A percentile compares a stretch with the other conserved stretches of the same genome.
Evolutionary conservation across 2,113 vertebrate species (phyloP).

Genomic region (Oophaga pumilio): DNA sequence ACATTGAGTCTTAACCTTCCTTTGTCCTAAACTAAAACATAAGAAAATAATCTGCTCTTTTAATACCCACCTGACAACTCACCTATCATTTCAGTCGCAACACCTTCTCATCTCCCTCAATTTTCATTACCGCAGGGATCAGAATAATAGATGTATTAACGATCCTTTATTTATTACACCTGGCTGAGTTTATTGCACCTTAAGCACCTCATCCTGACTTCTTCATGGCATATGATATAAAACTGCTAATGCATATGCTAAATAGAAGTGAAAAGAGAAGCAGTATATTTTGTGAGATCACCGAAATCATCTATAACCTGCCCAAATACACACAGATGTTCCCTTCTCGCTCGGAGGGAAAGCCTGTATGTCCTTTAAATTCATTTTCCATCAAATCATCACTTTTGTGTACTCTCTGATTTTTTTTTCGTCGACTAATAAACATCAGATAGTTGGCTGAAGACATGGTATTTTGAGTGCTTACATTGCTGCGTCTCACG

Average conservation of each 20-base stretch:
- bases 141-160: constrained; percentile 30
- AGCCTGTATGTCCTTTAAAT: constrained; percentile 30
- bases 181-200: constrained; percentile 30
- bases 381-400: constrained; percentile 22
- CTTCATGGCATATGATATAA: constrained; percentile 20
- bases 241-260: constrained; percentile 32
- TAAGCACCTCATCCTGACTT: constrained; percentile 24
- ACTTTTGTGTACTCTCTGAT: constrained; percentile 6
- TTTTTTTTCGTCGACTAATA: constrained; percentile 33
- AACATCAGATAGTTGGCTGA: constrained; percentile 46
- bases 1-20: constrained; percentile 48
- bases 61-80: constrained; percentile 37
- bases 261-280: constrained; percentile 23
- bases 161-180: constrained; percentile 20
- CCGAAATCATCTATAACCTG: constrained; percentile 13
- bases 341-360: constrained; percentile 16
- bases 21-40: constrained; percentile 39
- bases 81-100: constrained; percentile 45
- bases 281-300: constrained; percentile 37
- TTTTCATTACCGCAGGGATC: constrained; percentile 26
- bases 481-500: constrained; percentile 41
- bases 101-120: constrained; percentile 7
- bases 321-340: constrained; percentile 35
- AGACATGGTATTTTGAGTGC: constrained; percentile 39
- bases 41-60: constrained; percentile 29